Evolutionary conservation across 2,888 invertebrate genomes (phyloP).

Genomic region (Lasiommata megera): DNA sequence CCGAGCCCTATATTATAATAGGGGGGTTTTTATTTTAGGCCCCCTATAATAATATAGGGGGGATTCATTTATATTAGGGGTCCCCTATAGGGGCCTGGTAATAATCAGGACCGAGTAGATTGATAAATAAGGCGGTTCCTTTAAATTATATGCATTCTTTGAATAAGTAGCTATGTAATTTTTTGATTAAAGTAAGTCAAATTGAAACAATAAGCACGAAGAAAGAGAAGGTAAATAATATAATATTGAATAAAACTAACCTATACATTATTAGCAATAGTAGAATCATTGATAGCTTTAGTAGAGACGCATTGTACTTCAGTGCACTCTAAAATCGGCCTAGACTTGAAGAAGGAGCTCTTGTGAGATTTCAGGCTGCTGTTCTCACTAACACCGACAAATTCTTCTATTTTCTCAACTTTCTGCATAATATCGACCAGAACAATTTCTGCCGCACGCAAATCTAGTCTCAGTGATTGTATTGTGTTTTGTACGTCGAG

Average conservation of each 20-base stretch:
- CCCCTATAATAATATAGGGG: too few relatives aligned
- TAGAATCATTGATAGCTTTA: not conserved
- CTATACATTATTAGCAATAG: not conserved
- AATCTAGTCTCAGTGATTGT: conserved; percentile 42
- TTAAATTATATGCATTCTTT: too few relatives aligned
- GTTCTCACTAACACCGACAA: conserved; percentile 32
- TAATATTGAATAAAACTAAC: not conserved
- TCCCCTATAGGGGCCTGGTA: too few relatives aligned
- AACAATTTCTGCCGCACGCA: conserved; percentile 41
- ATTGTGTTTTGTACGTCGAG: conserved; percentile 54
- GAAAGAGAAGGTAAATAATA: too few relatives aligned
- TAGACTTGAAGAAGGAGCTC: conserved; percentile 35
- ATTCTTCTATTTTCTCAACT: conserved; percentile 48
- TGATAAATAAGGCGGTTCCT: too few relatives aligned
- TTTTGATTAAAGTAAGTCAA: too few relatives aligned
- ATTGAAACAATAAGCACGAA: too few relatives aligned
- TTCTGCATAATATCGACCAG: conserved; percentile 45
- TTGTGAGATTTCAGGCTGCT: conserved; percentile 41
- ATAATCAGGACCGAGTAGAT: too few relatives aligned
- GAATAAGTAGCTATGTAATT: too few relatives aligned
- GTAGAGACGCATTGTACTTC: not conserved
- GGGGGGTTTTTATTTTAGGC: too few relatives aligned
- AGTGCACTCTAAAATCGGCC: conserved; percentile 35
- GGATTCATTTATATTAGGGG: too few relatives aligned
- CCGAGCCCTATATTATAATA: too few relatives aligned